phyloP scores from a whole-genome alignment of 2,888 invertebrate genomes.

The Rhorus exstirpatorius region DNA sequence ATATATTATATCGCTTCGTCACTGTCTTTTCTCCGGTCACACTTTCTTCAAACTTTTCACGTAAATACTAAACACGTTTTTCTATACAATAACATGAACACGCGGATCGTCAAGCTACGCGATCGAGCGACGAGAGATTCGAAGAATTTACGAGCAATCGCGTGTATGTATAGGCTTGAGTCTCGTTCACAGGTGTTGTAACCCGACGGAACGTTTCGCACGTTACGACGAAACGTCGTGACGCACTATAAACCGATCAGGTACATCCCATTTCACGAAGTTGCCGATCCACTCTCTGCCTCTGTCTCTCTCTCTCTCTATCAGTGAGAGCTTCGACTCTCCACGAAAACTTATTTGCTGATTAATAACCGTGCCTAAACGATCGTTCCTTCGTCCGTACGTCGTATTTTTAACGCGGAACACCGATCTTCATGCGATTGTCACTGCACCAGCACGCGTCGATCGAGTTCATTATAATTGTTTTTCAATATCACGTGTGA shows the following conservation, averaged over 20 bases:
- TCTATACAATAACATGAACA: conserved; percentile 3
- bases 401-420: neutral
- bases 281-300: neutral
- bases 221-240: conserved; percentile 52
- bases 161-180: neutral
- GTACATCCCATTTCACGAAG: conserved; percentile 47
- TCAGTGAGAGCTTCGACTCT: neutral
- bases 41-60: conserved; percentile 20
- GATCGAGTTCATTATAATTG: conserved; percentile 29
- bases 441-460: conserved; percentile 44
- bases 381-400: neutral
- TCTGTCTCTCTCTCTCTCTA: neutral
- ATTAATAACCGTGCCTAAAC: too few species aligned
- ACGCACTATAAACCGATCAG: conserved; percentile 57
- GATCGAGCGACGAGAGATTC: neutral
- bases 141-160: neutral
- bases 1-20: neutral
- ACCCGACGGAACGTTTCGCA: conserved; percentile 59
- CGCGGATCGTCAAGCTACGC: neutral
- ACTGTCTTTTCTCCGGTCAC: neutral
- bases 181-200: neutral
- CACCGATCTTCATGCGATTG: conserved; percentile 26
- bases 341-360: neutral
- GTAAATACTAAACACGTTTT: conserved; percentile 1
- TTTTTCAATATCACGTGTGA: neutral